phyloP scores from a whole-genome alignment of 2,113 vertebrate genomes.

The Corapipo altera region DNA sequence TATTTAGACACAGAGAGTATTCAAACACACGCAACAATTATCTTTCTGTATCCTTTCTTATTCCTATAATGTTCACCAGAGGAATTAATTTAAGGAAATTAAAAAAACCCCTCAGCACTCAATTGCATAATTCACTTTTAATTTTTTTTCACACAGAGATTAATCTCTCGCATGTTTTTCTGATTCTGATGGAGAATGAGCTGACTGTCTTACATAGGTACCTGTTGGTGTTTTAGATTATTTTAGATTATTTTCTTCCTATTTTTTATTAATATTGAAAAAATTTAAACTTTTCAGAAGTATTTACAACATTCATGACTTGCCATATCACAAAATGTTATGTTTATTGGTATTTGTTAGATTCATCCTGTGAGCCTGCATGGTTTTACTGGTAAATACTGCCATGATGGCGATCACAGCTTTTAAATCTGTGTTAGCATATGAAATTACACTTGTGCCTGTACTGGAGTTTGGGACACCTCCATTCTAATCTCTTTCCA shows the following conservation, averaged over 20 bases:
- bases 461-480: neutral
- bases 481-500: neutral
- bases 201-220: neutral
- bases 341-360: neutral
- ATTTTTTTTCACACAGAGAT: neutral
- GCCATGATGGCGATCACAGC: neutral
- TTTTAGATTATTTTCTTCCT: neutral
- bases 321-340: neutral
- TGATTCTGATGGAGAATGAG: neutral
- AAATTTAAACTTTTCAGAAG: neutral
- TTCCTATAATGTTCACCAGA: neutral
- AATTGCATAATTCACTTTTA: neutral
- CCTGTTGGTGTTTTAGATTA: neutral
- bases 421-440: neutral
- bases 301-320: neutral
- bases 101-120: neutral
- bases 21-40: neutral
- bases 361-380: fast-evolving
- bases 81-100: neutral
- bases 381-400: neutral
- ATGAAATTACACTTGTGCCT: neutral
- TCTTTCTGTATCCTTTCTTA: neutral
- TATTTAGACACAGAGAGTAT: neutral
- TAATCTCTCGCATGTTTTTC: neutral
- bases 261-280: neutral